phyloP scores from a whole-genome alignment of 2,888 invertebrate species.

The Augiades crinisus region DNA sequence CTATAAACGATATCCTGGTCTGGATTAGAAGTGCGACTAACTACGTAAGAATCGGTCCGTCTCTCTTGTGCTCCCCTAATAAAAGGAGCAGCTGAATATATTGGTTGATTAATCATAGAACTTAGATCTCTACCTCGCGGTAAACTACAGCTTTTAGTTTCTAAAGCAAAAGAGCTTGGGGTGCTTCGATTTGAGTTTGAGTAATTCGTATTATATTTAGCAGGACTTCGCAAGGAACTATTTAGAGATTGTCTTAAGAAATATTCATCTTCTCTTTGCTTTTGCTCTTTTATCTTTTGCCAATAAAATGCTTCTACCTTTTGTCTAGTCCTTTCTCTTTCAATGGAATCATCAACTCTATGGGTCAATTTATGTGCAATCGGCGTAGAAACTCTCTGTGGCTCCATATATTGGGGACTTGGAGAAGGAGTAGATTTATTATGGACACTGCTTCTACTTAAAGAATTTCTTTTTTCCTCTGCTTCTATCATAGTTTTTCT shows the following conservation, averaged over 20 bases:
- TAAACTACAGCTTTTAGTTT: slow-evolving; percentile 56
- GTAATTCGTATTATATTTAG: slow-evolving; percentile 36
- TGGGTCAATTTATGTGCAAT: slow-evolving; percentile 24
- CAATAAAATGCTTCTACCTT: slow-evolving; percentile 85
- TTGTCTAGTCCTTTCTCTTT: slow-evolving; percentile 79
- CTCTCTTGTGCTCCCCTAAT: slow-evolving; percentile 58
- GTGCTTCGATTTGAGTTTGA: slow-evolving; percentile 48
- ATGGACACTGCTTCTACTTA: slow-evolving; percentile 45
- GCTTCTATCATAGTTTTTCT: slow-evolving; percentile 64
- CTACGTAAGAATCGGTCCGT: slow-evolving; percentile 60
- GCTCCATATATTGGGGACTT: slow-evolving; percentile 21
- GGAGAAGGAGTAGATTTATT: slow-evolving; percentile 50
- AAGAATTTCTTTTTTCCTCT: slow-evolving; percentile 63
- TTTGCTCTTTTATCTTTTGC: slow-evolving; percentile 84
- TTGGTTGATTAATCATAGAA: slow-evolving; percentile 43
- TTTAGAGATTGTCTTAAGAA: slow-evolving; percentile 53
- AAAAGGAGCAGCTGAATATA: slow-evolving; percentile 49
- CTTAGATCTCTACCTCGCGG: slow-evolving; percentile 52
- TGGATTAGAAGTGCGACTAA: slow-evolving; percentile 37
- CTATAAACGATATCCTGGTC: slow-evolving; percentile 56
- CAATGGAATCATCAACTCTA: slow-evolving; percentile 41
- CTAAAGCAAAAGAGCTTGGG: slow-evolving; percentile 45
- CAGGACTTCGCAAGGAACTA: slow-evolving; percentile 41
- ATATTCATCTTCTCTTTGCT: slow-evolving; percentile 82
- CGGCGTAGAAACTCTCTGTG: slow-evolving; percentile 11